Evolutionary conservation across 2,797 vertebrate species (phyloP).

Genomic region (Anniella stebbinsi): DNA sequence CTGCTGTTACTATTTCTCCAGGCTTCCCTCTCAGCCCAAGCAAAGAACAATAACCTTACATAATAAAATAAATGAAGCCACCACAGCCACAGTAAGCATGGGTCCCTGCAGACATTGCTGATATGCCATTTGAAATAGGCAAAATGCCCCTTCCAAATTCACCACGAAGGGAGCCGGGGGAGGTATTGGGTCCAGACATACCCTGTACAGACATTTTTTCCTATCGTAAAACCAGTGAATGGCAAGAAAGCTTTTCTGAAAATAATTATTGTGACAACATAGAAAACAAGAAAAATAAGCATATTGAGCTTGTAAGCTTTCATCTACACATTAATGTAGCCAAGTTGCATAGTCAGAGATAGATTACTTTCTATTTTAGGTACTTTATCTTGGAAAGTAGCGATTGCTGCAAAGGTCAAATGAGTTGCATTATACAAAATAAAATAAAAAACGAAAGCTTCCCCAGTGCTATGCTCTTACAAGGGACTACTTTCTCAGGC

Average conservation of each 20-base stretch:
- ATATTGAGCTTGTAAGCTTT: neutral
- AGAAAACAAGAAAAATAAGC: conserved; percentile 13
- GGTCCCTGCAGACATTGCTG: neutral
- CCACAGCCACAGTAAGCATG: neutral
- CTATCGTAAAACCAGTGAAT: neutral
- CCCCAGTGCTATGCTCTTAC: neutral
- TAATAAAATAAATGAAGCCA: neutral
- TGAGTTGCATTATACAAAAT: neutral
- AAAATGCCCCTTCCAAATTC: neutral
- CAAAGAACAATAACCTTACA: neutral
- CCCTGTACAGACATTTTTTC: neutral
- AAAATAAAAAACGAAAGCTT: neutral
- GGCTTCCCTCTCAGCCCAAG: neutral
- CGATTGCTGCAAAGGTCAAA: neutral
- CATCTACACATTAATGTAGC: neutral
- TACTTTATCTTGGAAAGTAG: neutral
- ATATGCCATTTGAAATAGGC: neutral
- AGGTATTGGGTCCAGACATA: neutral
- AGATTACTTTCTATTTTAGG: neutral
- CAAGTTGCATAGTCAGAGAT: neutral
- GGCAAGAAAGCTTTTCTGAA: neutral
- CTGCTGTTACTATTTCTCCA: neutral
- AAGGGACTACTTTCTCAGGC: neutral
- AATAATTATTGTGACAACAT: neutral
- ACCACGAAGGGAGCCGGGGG: neutral